These are phyloP conservation scores for Hipparchia semele DNA, from an alignment of 2,888 invertebrate species.

Conservation along the genomic window DNA sequence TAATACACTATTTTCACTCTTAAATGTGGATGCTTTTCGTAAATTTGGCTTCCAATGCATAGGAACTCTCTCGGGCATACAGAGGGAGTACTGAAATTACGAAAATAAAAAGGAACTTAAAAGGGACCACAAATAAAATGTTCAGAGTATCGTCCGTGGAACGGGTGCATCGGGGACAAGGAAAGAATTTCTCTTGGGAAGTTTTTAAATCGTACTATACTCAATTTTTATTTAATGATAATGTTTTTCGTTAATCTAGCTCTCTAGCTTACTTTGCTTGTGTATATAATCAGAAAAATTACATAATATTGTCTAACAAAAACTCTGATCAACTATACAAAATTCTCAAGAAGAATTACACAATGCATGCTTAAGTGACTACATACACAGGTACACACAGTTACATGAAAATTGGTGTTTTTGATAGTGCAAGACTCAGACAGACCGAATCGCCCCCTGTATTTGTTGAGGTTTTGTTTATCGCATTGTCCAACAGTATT, in stretches of 20 bases:
- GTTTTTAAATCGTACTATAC: slow-evolving; percentile 13
- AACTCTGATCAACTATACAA: slow-evolving; percentile 41
- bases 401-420: slow-evolving; percentile 63
- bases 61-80: slow-evolving; percentile 82
- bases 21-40: slow-evolving; percentile 82
- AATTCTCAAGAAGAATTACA: slow-evolving; percentile 55
- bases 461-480: slow-evolving; percentile 79
- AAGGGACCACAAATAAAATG: slow-evolving; percentile 46
- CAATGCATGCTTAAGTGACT: slow-evolving; percentile 73
- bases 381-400: slow-evolving; percentile 70
- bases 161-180: slow-evolving; percentile 25
- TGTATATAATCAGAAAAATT: slow-evolving; percentile 38
- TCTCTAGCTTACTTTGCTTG: slow-evolving; percentile 43
- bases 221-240: slow-evolving; percentile 15
- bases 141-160: slow-evolving; percentile 29
- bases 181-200: slow-evolving; percentile 5
- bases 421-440: slow-evolving; percentile 71
- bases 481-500: slow-evolving; percentile 80
- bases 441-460: slow-evolving; percentile 80
- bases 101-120: slow-evolving; percentile 60
- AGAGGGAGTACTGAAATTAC: slow-evolving; percentile 81
- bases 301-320: slow-evolving; percentile 39
- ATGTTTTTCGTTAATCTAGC: slow-evolving; percentile 37
- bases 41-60: slow-evolving; percentile 83
- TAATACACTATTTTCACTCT: slow-evolving; percentile 83